Percentiles rank a stretch among this genome's conserved stretches.
Conservation (phyloP, 2,113 vertebrate species). For the Neodontobutis hainanensis region DNA sequence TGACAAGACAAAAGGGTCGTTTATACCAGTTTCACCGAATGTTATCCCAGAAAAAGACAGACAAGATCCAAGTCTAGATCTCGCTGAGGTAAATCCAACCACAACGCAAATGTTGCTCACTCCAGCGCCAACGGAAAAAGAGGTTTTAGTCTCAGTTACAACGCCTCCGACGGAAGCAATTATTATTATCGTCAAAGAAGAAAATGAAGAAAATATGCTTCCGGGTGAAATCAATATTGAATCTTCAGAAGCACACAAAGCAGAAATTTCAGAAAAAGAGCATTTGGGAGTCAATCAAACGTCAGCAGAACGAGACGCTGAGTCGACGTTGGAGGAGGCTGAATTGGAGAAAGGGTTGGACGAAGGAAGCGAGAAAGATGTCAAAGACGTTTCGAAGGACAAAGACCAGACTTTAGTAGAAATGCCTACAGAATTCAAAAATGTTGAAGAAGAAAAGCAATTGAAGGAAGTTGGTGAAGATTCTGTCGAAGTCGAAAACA, state of each 20-base stretch:
- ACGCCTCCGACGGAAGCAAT: slow-evolving; percentile 43
- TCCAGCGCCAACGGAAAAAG: slow-evolving; percentile 20
- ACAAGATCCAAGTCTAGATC: slow-evolving; percentile 30
- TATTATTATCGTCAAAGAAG: slow-evolving; percentile 10
- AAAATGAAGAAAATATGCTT: slow-evolving; percentile 59
- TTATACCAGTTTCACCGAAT: slow-evolving; percentile 38
- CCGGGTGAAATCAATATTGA: slow-evolving; percentile 16
- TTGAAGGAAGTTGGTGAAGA: neutral
- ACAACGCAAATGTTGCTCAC: slow-evolving; percentile 38
- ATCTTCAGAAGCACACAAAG: neutral
- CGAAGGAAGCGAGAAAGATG: neutral
- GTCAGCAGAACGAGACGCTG: neutral
- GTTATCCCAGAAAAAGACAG: slow-evolving; percentile 49
- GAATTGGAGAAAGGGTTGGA: neutral
- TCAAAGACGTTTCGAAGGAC: no score
- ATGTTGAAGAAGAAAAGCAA: slow-evolving; percentile 7
- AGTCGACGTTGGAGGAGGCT: no score
- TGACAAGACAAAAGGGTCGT: slow-evolving; percentile 18
- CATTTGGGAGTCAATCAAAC: no score
- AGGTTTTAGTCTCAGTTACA: slow-evolving; percentile 21
- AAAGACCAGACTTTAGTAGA: neutral
- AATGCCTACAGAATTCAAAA: neutral
- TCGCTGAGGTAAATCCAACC: slow-evolving; percentile 3
- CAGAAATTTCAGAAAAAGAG: neutral
- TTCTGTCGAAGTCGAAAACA: neutral